phyloP scores from a whole-genome alignment of 2,888 invertebrate genomes.

The Galeruca laticollis region DNA sequence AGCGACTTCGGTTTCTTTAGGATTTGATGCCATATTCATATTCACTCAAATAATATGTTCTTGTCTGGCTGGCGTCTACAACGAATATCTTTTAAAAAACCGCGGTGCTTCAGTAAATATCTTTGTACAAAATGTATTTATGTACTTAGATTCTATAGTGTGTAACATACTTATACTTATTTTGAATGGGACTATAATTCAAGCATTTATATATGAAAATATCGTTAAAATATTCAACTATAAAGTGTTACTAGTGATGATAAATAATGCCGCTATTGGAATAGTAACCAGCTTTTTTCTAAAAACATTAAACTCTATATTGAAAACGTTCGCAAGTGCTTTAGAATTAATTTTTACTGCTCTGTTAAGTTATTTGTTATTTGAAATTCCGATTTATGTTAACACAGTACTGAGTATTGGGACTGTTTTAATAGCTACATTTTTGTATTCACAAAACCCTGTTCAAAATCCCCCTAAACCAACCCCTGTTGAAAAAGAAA shows the following conservation, averaged over 20 bases:
- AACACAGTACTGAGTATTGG: constrained; percentile 86
- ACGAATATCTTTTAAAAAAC: constrained; percentile 92
- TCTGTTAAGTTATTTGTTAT: constrained; percentile 85
- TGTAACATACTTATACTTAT: constrained; percentile 84
- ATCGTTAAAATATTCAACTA: constrained; percentile 73
- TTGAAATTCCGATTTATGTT: constrained; percentile 85
- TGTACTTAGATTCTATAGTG: constrained; percentile 95
- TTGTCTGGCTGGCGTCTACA: constrained; percentile 95
- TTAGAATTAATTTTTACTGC: constrained; percentile 92
- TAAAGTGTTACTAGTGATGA: constrained; percentile 83
- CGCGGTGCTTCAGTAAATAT: constrained; percentile 87
- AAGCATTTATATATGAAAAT: constrained; percentile 72
- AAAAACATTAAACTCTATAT: constrained; percentile 91
- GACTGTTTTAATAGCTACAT: constrained; percentile 85
- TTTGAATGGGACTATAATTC: constrained; percentile 74
- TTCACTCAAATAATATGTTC: constrained; percentile 89
- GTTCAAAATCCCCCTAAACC: constrained; percentile 72
- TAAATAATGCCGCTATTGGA: constrained; percentile 92
- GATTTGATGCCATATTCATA: constrained; percentile 75
- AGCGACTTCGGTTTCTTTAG: constrained; percentile 66
- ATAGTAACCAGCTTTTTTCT: constrained; percentile 95
- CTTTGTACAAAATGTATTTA: constrained; percentile 93
- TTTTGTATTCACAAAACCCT: constrained; percentile 91
- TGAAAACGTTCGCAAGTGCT: constrained; percentile 96
- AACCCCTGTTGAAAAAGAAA: constrained; percentile 32